A percentile compares a stretch with the other conserved stretches of the same genome.
Conservation (phyloP, 2,888 invertebrate species). For the Eupithecia subumbrata region DNA sequence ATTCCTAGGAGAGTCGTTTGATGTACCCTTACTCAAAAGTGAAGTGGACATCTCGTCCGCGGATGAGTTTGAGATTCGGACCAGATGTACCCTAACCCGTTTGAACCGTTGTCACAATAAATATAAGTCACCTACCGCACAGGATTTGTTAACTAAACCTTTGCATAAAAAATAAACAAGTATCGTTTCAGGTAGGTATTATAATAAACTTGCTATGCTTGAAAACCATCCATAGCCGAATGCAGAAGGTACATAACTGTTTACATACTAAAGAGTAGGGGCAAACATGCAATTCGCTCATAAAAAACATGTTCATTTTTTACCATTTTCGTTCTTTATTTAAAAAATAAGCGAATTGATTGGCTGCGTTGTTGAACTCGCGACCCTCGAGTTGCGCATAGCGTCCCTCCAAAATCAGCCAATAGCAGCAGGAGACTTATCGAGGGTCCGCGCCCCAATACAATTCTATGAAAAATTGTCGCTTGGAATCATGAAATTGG, state of each 20-base stretch:
- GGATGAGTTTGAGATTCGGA: too few relatives aligned
- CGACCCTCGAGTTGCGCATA: constrained; percentile 61
- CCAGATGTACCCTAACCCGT: too few relatives aligned
- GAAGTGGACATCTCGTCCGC: too few relatives aligned
- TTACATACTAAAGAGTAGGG: constrained; percentile 55
- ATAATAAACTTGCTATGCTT: neutral
- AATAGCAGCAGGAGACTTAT: constrained; percentile 58
- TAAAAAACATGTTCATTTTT: constrained; percentile 71
- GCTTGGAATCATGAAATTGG: constrained; percentile 36
- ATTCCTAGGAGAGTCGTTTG: neutral
- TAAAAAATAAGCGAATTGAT: constrained; percentile 82
- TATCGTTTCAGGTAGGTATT: neutral
- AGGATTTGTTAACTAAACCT: neutral
- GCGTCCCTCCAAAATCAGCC: constrained; percentile 64
- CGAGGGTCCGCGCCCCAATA: constrained; percentile 77
- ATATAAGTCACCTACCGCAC: neutral
- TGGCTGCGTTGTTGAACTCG: constrained; percentile 72
- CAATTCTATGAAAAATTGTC: constrained; percentile 53
- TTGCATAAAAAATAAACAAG: neutral
- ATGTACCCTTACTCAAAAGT: too few relatives aligned
- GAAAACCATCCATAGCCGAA: neutral
- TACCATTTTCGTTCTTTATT: constrained; percentile 79
- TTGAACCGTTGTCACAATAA: neutral
- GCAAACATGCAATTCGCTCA: constrained; percentile 51
- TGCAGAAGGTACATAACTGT: constrained; percentile 11